Base-by-base conservation (phyloP, 2,113 vertebrate genomes). In the Elephas maximus region DNA sequence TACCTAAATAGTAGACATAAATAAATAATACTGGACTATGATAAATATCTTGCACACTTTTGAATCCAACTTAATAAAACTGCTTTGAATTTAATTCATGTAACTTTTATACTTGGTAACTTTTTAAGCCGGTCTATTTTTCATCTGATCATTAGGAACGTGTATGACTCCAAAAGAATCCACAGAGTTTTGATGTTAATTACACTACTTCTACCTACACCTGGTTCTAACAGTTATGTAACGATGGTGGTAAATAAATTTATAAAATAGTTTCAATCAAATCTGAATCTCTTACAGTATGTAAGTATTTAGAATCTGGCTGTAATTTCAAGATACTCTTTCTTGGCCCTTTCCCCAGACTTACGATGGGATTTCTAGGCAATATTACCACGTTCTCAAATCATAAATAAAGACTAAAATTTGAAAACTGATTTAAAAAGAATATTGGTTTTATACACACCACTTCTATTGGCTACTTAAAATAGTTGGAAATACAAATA, bases 1-100 rank as follows among this genome's bases (percentile, higher is more conserved):
- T 94, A 87, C 7, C 45, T 76, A 95, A 84, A 57, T 12, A 82
- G 33, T 10, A 95, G 67, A 37, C 12, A 87, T 7, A 86, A 73
- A 86, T 48, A 57, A 91, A 48, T 79, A 91, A 76, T 53, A 79
- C 79, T 45, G 26, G 67, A 11, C 63, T 96, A 37, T 51, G 26
- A 45, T 41, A 91, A 90, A 91, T 69, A 96, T 60, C 26, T 26
- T 87, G 57, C 1, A 96, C 26, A 63, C 15, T 48, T 94, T 37
- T 85, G 18, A 94, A 86, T 88, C 45, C 33, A 83, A 83, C 33
- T 95, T 73, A 67, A 67, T 78, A 65, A 84, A 88, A 95, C 4
- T 30, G 62, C 41, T 83, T 92, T 30, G 77, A 20, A 57, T 90
- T 93, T 86, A 21, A 74, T 41, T 96, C 48, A 84, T 51, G 88